A percentile compares a stretch with the other conserved stretches of the same genome.
Evolutionary conservation across 2,888 invertebrate species (phyloP).

Genomic region (Ichneumoninae sp.): DNA sequence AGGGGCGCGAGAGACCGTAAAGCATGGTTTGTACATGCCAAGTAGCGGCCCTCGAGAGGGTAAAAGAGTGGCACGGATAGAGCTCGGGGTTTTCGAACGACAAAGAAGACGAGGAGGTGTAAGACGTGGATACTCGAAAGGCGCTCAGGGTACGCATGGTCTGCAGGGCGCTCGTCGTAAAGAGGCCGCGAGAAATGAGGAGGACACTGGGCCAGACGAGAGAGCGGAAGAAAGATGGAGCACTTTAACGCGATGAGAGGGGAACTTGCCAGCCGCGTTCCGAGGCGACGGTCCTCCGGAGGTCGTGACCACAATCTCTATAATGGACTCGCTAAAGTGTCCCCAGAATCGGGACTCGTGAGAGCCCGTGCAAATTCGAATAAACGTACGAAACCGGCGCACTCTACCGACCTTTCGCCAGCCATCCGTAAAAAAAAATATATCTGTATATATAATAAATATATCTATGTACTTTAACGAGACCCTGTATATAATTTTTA

Average conservation of each 20-base stretch:
- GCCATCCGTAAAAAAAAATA: slow-evolving; percentile 11
- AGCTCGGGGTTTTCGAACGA: slow-evolving; percentile 26
- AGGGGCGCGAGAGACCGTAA: slow-evolving; percentile 68
- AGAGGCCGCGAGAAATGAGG: slow-evolving; percentile 66
- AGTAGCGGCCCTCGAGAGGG: slow-evolving; percentile 57
- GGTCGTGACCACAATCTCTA: slow-evolving; percentile 82
- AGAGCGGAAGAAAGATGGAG: slow-evolving; percentile 69
- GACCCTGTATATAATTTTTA: neutral
- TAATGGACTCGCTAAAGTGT: slow-evolving; percentile 83
- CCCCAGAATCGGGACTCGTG: slow-evolving; percentile 67
- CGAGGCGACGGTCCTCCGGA: slow-evolving; percentile 61
- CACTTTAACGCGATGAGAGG: slow-evolving; percentile 67
- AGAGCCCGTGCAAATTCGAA: slow-evolving; percentile 62
- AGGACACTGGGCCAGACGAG: neutral
- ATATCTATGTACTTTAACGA: neutral
- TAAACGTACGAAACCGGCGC: slow-evolving; percentile 44
- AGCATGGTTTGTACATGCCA: slow-evolving; percentile 73
- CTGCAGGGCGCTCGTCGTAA: slow-evolving; percentile 49
- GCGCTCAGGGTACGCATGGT: slow-evolving; percentile 34
- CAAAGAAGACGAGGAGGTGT: slow-evolving; percentile 62
- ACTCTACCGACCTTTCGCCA: slow-evolving; percentile 24
- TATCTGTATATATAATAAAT: neutral
- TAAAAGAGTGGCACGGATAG: slow-evolving; percentile 44
- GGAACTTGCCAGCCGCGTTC: slow-evolving; percentile 71
- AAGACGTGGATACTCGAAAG: slow-evolving; percentile 54